These are phyloP conservation scores for Numenius arquata DNA, from an alignment of 2,113 vertebrate genomes.

Conservation along the genomic window DNA sequence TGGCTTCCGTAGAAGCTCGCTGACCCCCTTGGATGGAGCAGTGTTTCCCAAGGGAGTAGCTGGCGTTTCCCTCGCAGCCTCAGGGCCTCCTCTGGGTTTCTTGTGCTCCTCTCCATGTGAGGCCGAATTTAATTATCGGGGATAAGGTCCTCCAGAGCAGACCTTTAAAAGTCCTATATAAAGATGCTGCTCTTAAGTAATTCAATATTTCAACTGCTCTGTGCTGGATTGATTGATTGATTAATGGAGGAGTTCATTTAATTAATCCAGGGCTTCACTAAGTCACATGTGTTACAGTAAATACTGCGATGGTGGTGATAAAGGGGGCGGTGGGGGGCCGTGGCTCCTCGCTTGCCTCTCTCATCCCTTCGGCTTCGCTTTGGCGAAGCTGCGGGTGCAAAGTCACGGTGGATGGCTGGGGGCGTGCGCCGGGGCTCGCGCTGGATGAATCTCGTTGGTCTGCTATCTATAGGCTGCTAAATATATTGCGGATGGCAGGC, in stretches of 20 bases:
- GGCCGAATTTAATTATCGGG: constrained; percentile 15
- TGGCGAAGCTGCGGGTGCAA: neutral
- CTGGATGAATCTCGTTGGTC: neutral
- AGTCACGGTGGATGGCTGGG: neutral
- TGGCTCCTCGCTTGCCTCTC: neutral
- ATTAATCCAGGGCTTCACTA: constrained; percentile 62
- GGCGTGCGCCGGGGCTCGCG: neutral
- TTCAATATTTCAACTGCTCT: constrained; percentile 69
- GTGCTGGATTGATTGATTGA: constrained; percentile 64
- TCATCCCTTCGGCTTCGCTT: neutral
- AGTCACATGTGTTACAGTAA: constrained; percentile 67
- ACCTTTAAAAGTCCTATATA: constrained; percentile 63
- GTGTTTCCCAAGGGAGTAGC: neutral
- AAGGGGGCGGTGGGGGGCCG: neutral
- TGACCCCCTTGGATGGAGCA: neutral
- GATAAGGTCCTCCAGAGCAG: constrained; percentile 57
- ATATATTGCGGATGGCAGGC: constrained; percentile 23
- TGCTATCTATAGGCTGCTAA: constrained; percentile 55
- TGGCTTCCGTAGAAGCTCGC: neutral
- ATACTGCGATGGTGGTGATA: neutral
- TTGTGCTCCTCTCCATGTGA: neutral
- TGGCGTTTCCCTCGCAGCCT: neutral
- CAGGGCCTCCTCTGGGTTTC: constrained; percentile 20
- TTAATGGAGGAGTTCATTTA: constrained; percentile 67
- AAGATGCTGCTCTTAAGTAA: constrained; percentile 65